Conservation (phyloP, 2,888 invertebrate genomes). For the Amphipoea lucens region DNA sequence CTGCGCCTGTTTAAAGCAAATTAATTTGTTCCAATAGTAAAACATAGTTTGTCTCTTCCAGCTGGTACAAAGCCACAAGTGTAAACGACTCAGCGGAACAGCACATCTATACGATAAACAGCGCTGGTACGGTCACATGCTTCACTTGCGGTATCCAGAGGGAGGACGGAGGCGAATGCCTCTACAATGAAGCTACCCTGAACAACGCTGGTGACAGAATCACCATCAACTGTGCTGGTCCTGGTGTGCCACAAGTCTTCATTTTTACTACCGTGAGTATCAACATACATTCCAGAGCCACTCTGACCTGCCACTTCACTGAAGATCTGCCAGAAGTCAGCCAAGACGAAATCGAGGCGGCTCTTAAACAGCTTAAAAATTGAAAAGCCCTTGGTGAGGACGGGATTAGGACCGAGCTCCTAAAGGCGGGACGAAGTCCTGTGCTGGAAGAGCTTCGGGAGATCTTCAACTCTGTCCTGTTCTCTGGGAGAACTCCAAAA, state of each 20-base stretch:
- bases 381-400: too few species aligned
- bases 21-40: fast-evolving
- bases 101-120: constrained; percentile 94
- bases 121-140: constrained; percentile 90
- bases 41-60: constrained; percentile 76
- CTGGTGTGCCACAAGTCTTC: constrained; percentile 93
- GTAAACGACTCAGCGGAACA: constrained; percentile 93
- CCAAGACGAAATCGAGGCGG: too few species aligned
- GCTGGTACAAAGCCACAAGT: constrained; percentile 96
- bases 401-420: too few species aligned
- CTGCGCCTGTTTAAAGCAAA: too few species aligned
- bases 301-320: too few species aligned
- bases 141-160: constrained; percentile 93
- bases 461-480: too few species aligned
- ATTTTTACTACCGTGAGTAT: constrained; percentile 36
- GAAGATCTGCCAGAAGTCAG: too few species aligned
- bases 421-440: too few species aligned
- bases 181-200: constrained; percentile 92
- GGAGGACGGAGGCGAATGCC: constrained; percentile 88
- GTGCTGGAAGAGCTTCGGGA: too few species aligned
- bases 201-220: constrained; percentile 91
- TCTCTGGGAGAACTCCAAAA: too few species aligned
- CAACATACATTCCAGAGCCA: background rate
- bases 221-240: constrained; percentile 95
- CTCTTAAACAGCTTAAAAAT: too few species aligned